These are phyloP conservation scores for Eilema griseolum DNA, from an alignment of 2,888 invertebrate species.

Conservation along the genomic window DNA sequence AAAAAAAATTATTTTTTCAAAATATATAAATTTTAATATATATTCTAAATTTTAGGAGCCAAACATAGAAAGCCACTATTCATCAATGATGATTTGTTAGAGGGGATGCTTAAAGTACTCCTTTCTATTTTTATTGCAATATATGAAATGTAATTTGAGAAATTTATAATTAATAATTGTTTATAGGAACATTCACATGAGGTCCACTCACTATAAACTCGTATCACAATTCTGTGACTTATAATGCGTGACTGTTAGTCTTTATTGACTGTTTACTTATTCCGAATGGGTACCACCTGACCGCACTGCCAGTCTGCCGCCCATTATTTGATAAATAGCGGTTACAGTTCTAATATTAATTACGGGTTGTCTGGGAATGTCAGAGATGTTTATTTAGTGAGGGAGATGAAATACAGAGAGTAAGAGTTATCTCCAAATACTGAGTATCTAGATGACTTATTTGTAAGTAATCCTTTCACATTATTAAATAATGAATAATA, in stretches of 20 bases:
- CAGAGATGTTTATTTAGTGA: conserved; percentile 8
- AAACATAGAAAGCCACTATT: no score
- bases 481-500: neutral
- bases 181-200: no score
- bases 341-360: conserved; percentile 14
- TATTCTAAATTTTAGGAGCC: no score
- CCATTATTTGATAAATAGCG: neutral
- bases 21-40: no score
- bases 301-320: neutral
- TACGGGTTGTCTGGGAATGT: conserved; percentile 18
- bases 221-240: neutral
- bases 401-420: conserved; percentile 10
- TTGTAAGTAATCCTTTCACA: neutral
- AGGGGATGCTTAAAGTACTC: no score
- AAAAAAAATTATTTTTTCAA: no score
- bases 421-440: neutral
- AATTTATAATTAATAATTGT: no score
- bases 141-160: no score
- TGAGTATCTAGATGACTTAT: neutral
- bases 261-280: neutral
- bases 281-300: neutral
- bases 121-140: no score
- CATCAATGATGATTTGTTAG: no score
- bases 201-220: neutral
- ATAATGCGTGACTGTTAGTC: no score